These are phyloP conservation scores for Acanthurus lineatus DNA, from an alignment of 2,797 vertebrate genomes.

Conservation along the genomic window DNA sequence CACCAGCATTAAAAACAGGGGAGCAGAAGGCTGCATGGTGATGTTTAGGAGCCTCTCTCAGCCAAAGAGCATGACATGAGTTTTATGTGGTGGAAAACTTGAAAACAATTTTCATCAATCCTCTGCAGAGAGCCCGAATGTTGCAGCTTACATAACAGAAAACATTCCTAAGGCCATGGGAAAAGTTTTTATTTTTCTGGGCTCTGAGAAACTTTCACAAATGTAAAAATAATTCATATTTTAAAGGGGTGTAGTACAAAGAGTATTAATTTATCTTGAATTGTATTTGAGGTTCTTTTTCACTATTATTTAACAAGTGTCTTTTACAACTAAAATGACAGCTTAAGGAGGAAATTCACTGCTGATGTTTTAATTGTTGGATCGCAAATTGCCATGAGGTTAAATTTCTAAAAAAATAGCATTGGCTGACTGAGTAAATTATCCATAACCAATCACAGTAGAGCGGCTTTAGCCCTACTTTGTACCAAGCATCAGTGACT, in stretches of 20 bases:
- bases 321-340: neutral
- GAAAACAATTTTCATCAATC: neutral
- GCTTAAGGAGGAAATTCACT: neutral
- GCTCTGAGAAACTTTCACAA: neutral
- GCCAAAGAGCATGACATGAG: constrained; percentile 1
- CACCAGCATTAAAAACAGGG: constrained; percentile 4
- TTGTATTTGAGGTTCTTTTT: neutral
- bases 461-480: neutral
- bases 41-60: neutral
- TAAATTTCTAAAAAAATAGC: neutral
- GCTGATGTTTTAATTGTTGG: neutral
- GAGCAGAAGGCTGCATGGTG: neutral
- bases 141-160: neutral
- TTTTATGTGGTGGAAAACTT: neutral
- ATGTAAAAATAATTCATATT: too few relatives aligned
- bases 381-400: neutral
- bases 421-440: neutral
- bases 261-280: neutral
- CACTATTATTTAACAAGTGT: neutral
- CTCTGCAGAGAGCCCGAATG: neutral
- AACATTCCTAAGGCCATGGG: neutral
- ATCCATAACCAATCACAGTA: constrained; percentile 1
- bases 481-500: neutral
- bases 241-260: too few relatives aligned
- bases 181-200: neutral